These are phyloP conservation scores for Poecilia wingei DNA, from an alignment of 2,797 vertebrate genomes.

Conservation along the genomic window DNA sequence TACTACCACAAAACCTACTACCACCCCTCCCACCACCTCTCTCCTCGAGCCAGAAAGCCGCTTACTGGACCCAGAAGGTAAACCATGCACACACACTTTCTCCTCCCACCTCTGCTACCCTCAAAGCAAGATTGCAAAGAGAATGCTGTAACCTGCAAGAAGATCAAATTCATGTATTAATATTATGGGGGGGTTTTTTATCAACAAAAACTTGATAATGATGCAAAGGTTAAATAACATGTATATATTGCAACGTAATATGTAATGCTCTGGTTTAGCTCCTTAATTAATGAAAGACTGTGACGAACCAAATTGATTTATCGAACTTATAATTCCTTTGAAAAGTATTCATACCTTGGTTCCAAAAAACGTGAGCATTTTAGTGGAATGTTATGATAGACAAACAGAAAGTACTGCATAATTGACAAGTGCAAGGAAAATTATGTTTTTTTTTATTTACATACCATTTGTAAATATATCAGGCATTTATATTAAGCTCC, in stretches of 20 bases:
- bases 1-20: slow-evolving; percentile 56
- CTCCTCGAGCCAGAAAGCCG: slow-evolving; percentile 54
- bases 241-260: background rate
- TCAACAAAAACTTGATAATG: background rate
- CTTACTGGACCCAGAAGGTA: slow-evolving; percentile 71
- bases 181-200: background rate
- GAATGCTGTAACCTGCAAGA: slow-evolving; percentile 16
- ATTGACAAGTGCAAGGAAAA: background rate
- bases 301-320: background rate
- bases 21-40: slow-evolving; percentile 66
- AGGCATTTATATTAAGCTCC: background rate
- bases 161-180: background rate
- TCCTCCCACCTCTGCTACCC: slow-evolving; percentile 16
- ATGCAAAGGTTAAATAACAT: background rate
- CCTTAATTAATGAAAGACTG: background rate
- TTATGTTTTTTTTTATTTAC: background rate
- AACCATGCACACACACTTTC: slow-evolving; percentile 48
- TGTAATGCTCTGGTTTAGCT: background rate
- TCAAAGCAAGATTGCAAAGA: slow-evolving; percentile 9
- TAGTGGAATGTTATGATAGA: background rate
- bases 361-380: background rate
- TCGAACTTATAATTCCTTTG: background rate
- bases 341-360: background rate
- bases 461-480: background rate
- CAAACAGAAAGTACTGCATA: background rate